Conservation (phyloP, 2,113 vertebrate genomes). For the Odontophorus gujanensis region DNA sequence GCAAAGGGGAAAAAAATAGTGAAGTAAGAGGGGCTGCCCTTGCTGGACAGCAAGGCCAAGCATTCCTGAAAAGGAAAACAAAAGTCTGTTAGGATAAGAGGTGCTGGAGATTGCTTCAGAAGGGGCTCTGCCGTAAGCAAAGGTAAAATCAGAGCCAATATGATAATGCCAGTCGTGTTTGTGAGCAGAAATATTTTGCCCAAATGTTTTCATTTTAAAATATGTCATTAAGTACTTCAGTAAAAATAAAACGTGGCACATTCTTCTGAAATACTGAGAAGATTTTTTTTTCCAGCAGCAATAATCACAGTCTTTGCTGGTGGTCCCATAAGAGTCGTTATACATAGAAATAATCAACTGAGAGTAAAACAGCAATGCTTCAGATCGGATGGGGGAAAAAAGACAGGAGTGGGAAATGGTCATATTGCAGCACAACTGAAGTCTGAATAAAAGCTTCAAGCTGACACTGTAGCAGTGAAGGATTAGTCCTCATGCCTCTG, state of each 20-base stretch:
- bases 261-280: not conserved
- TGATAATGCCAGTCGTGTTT: not conserved
- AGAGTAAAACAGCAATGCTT: not conserved
- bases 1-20: slow-evolving; percentile 35
- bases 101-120: slow-evolving; percentile 12
- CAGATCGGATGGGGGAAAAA: not conserved
- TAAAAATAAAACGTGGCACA: not conserved
- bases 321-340: not conserved
- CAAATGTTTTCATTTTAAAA: not conserved
- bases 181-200: not conserved
- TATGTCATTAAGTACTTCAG: not conserved
- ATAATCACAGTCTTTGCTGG: not conserved
- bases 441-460: slow-evolving; percentile 11
- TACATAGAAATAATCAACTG: not conserved
- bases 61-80: slow-evolving; percentile 58
- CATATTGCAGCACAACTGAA: not conserved
- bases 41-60: slow-evolving; percentile 53
- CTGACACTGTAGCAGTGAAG: not conserved
- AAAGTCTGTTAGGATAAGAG: slow-evolving; percentile 42
- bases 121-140: not conserved
- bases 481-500: not conserved
- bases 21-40: slow-evolving; percentile 56
- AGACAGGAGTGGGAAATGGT: not conserved
- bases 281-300: not conserved
- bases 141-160: slow-evolving; percentile 24